A percentile compares a stretch with the other conserved stretches of the same genome.
These are phyloP conservation scores for Trachelus iudaicus DNA, from an alignment of 2,888 invertebrate species.

Conservation along the genomic window DNA sequence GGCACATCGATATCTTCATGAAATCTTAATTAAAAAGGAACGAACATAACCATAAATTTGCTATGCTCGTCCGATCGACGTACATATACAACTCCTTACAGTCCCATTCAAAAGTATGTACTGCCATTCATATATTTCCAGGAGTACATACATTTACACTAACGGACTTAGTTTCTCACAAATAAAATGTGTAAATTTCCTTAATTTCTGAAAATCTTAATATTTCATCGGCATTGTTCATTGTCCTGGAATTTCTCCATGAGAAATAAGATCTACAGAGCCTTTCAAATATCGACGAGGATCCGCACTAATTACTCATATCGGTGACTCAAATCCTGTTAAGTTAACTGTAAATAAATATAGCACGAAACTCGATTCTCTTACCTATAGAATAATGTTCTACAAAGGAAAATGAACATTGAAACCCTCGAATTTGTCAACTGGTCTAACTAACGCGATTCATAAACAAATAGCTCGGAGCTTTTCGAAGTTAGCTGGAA, in stretches of 20 bases:
- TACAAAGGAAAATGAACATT: not conserved
- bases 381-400: not conserved
- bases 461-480: slow-evolving; percentile 2
- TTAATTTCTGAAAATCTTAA: not conserved
- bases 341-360: not conserved
- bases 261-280: not conserved
- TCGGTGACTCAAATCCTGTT: not conserved
- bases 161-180: not conserved
- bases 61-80: slow-evolving; percentile 23
- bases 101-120: not conserved
- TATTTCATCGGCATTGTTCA: not conserved
- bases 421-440: not conserved
- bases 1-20: slow-evolving; percentile 13
- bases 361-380: not conserved
- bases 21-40: slow-evolving; percentile 17
- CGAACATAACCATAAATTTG: slow-evolving; percentile 40
- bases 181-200: not conserved
- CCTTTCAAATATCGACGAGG: not conserved
- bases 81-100: slow-evolving; percentile 20
- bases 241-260: not conserved
- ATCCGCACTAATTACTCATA: not conserved
- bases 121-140: not conserved
- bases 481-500: slow-evolving; percentile 23
- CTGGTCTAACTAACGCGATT: not conserved
- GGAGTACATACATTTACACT: not conserved